Percentiles rank a stretch among this genome's conserved stretches.
phyloP scores from a whole-genome alignment of 2,113 vertebrate species.

The Plotosus lineatus region DNA sequence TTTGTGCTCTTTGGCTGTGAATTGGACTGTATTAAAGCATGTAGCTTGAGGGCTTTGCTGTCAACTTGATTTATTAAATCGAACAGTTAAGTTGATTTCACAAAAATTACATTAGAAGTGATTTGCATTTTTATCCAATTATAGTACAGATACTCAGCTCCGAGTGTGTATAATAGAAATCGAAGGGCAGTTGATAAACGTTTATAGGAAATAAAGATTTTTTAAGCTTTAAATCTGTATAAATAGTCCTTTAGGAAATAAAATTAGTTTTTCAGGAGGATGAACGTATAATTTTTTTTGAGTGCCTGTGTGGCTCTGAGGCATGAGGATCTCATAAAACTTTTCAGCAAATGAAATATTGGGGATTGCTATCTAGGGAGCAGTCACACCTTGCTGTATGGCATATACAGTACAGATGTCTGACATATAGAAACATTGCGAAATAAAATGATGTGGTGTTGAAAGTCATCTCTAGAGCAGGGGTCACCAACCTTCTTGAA shows the following conservation, averaged over 20 bases:
- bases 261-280: background rate
- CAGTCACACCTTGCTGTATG: too few relatives aligned
- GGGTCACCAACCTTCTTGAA: too few relatives aligned
- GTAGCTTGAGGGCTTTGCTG: background rate
- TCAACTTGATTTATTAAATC: slow-evolving; percentile 23
- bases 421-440: too few relatives aligned
- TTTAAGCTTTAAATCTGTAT: background rate
- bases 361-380: too few relatives aligned
- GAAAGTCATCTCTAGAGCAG: too few relatives aligned
- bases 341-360: too few relatives aligned
- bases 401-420: too few relatives aligned
- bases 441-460: too few relatives aligned
- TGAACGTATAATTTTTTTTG: background rate
- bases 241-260: background rate
- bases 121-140: slow-evolving; percentile 21
- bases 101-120: background rate
- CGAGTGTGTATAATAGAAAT: background rate
- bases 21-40: background rate
- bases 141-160: background rate
- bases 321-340: too few relatives aligned
- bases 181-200: background rate
- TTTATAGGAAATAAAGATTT: background rate
- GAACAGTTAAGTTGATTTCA: background rate
- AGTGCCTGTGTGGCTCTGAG: background rate
- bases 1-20: background rate